phyloP scores from a whole-genome alignment of 2,888 invertebrate genomes.

The Pristionchus fissidentatus region DNA sequence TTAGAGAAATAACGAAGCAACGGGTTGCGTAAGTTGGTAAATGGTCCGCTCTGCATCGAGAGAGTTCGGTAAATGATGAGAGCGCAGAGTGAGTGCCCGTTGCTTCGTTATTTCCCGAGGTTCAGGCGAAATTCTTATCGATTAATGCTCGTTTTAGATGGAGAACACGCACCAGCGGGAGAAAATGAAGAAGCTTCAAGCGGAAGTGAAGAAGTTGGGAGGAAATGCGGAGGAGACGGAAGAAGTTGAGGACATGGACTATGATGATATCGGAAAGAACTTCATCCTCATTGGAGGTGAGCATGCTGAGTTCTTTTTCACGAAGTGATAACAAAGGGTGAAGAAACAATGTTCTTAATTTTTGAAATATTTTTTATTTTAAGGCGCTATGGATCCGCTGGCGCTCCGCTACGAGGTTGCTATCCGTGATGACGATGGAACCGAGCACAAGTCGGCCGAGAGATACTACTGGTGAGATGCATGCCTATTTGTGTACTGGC shows the following conservation, averaged over 20 bases:
- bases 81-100: neutral
- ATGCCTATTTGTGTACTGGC: neutral
- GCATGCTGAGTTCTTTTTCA: neutral
- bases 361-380: neutral
- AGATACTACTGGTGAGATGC: slow-evolving; percentile 68
- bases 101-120: neutral
- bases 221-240: slow-evolving; percentile 43
- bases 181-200: slow-evolving; percentile 60
- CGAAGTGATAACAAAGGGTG: neutral
- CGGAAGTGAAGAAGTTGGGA: slow-evolving; percentile 48
- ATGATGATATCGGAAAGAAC: slow-evolving; percentile 68
- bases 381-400: slow-evolving; percentile 63
- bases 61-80: neutral
- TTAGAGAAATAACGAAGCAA: too few species aligned
- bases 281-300: slow-evolving; percentile 70
- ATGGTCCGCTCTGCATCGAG: neutral
- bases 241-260: slow-evolving; percentile 59
- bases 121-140: neutral
- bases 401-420: slow-evolving; percentile 59
- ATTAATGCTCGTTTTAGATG: slow-evolving; percentile 53
- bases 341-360: neutral
- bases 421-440: slow-evolving; percentile 60
- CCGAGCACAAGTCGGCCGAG: slow-evolving; percentile 69
- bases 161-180: slow-evolving; percentile 68
- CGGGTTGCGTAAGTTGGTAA: slow-evolving; percentile 16